Conservation (phyloP, 37 sponge, comb jelly and placozoan species). For the Oscarella lobularis region DNA sequence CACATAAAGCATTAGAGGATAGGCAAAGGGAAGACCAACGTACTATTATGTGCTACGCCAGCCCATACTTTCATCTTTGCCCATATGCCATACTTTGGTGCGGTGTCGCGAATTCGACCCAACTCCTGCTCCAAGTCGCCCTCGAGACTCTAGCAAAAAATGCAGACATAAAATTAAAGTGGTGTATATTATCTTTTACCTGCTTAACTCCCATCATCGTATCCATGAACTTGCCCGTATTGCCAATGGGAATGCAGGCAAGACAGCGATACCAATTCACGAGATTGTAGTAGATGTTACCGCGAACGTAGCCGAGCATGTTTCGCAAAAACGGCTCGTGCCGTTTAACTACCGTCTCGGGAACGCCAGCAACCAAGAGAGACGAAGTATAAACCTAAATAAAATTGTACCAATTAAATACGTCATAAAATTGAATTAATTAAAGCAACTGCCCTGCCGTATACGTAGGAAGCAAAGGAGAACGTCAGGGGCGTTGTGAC, state of each 20-base stretch:
- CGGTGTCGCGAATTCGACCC: slow-evolving; percentile 31
- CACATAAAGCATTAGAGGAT: not conserved
- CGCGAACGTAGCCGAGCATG: slow-evolving; percentile 73
- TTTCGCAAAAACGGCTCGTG: slow-evolving; percentile 50
- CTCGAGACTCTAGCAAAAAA: slow-evolving; percentile 26
- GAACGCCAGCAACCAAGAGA: slow-evolving; percentile 45
- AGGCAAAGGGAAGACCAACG: not conserved
- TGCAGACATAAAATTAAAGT: not conserved
- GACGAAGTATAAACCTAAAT: slow-evolving; percentile 72
- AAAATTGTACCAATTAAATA: no score
- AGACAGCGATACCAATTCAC: slow-evolving; percentile 80
- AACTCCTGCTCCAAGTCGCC: slow-evolving; percentile 53
- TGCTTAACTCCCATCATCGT: slow-evolving; percentile 93
- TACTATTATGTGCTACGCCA: slow-evolving; percentile 18
- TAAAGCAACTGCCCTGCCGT: slow-evolving; percentile 26
- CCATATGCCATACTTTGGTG: slow-evolving; percentile 48
- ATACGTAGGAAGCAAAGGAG: slow-evolving; percentile 65
- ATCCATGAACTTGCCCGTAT: slow-evolving; percentile 78
- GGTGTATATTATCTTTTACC: slow-evolving; percentile 10
- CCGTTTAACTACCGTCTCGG: slow-evolving; percentile 18
- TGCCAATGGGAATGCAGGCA: slow-evolving; percentile 45
- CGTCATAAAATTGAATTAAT: not conserved
- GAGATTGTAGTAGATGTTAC: slow-evolving; percentile 83
- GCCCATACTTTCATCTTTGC: slow-evolving; percentile 35
- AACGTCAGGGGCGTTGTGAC: slow-evolving; percentile 83